Evolutionary conservation across 2,797 vertebrate genomes (phyloP), one percentile per base, ranked within the genome.

Genomic region (Spea hammondii): DNA sequence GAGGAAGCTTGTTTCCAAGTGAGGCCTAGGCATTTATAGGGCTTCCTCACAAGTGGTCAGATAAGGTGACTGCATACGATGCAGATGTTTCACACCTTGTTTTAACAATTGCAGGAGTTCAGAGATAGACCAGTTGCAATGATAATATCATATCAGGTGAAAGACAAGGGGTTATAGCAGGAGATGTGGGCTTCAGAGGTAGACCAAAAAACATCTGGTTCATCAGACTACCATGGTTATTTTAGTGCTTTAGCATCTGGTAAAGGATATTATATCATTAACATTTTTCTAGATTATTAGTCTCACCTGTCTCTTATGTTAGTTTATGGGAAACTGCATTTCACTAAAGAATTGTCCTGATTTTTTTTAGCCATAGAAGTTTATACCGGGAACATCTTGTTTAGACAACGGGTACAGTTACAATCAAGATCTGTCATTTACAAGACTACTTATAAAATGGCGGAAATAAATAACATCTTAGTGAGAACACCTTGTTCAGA

Each of bases 251-350:
- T 65, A 57, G 72, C 78, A 75, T 64, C 72, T 75, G 72, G 70
- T 72, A 72, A 64, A 62, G 14, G 44, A 67, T 73, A 72, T 79
- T 72, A 68, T 79, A 70, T 65, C 72, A 75, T 70, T 55, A 75
- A 70, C 17, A 44, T 45, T 12, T 75, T 79, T 75, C 44, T 46
- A 48, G 32, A 70, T 75, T 79, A 75, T 70, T 74, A 4, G 64
- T 46, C 71, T 79, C 71, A 74, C 77, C 77, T 73, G 77, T 53
- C 47, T 46, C 51, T 72, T 72, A 66, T 73, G 67, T 66, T 60
- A 57, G 55, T 73, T 79, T 79, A 68, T 74, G 48, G 54, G 47
- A 65, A 74, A 74, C 45, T n/a, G 74, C 62, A 74, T 73, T 66
- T 73, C 64, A 68, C 62, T 68, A n/a, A 65, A 54, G 72, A 73